Conservation (phyloP, 2,797 vertebrate genomes). For the Tympanoctomys barrerae region DNA sequence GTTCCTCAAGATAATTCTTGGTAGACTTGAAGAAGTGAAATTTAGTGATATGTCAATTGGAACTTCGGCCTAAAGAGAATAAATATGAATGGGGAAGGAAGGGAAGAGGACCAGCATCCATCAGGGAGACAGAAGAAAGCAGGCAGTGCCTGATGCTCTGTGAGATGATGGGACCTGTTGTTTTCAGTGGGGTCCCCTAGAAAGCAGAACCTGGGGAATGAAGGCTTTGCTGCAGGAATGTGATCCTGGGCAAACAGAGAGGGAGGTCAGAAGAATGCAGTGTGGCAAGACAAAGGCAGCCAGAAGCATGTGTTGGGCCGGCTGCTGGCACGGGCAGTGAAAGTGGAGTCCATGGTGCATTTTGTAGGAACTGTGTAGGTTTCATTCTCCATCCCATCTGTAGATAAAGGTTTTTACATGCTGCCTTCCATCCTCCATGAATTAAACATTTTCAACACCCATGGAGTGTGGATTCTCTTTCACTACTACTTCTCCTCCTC, state of each 20-base stretch:
- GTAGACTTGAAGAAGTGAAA: background rate
- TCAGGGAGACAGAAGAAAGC: background rate
- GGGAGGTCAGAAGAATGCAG: background rate
- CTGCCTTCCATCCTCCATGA: background rate
- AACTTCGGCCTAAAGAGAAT: background rate
- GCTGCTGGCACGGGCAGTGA: background rate
- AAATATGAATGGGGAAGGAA: background rate
- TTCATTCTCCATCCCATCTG: background rate
- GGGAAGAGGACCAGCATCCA: background rate
- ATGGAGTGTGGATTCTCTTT: background rate
- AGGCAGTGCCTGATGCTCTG: too few relatives aligned
- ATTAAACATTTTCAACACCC: background rate
- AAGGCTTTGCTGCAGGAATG: background rate
- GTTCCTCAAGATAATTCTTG: background rate
- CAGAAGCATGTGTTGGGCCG: rapidly evolving
- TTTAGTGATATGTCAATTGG: background rate
- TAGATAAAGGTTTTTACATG: background rate
- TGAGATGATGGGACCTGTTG: background rate
- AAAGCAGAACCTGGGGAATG: background rate
- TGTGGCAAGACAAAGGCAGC: background rate
- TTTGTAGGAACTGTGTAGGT: background rate
- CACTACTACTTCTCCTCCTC: too few relatives aligned
- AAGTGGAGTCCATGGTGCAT: background rate
- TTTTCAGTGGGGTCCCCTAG: background rate
- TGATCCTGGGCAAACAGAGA: background rate